phyloP scores from a whole-genome alignment of 2,888 invertebrate genomes.

The Acheta domesticus region DNA sequence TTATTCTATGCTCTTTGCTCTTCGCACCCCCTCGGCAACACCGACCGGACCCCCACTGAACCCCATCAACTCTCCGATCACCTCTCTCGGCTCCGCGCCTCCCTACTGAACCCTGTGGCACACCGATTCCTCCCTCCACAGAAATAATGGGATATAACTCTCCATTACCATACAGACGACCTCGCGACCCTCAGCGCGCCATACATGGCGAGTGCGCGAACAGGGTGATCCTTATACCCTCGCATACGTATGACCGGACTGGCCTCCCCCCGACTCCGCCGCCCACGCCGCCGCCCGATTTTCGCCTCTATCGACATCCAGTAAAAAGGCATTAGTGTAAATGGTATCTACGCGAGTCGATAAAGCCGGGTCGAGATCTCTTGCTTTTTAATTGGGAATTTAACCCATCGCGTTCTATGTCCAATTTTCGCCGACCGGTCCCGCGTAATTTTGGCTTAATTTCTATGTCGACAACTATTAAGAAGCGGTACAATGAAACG shows the following conservation, averaged over 20 bases:
- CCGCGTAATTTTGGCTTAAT: background rate
- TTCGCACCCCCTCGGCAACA: too few relatives aligned
- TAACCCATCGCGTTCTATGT: background rate
- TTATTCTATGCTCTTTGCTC: too few relatives aligned
- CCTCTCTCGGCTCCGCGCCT: too few relatives aligned
- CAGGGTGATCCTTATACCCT: background rate
- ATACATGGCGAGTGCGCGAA: background rate
- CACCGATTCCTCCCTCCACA: background rate
- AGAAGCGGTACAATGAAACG: too few relatives aligned
- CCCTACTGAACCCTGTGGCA: too few relatives aligned
- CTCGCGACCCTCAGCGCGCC: background rate
- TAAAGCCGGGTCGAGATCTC: background rate
- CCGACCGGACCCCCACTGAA: too few relatives aligned
- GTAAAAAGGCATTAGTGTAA: background rate
- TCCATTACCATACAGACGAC: slow-evolving; percentile 4
- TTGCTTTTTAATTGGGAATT: slow-evolving; percentile 9
- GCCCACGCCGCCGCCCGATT: background rate
- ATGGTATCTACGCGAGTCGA: background rate
- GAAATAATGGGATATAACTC: slow-evolving; percentile 10
- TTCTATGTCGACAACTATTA: background rate
- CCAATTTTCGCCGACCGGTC: background rate
- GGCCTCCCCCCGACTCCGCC: too few relatives aligned
- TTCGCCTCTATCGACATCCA: slow-evolving; percentile 7
- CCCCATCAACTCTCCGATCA: too few relatives aligned
- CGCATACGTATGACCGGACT: background rate